Evolutionary conservation across 2,113 vertebrate species (phyloP).

Genomic region (Numida meleagris): DNA sequence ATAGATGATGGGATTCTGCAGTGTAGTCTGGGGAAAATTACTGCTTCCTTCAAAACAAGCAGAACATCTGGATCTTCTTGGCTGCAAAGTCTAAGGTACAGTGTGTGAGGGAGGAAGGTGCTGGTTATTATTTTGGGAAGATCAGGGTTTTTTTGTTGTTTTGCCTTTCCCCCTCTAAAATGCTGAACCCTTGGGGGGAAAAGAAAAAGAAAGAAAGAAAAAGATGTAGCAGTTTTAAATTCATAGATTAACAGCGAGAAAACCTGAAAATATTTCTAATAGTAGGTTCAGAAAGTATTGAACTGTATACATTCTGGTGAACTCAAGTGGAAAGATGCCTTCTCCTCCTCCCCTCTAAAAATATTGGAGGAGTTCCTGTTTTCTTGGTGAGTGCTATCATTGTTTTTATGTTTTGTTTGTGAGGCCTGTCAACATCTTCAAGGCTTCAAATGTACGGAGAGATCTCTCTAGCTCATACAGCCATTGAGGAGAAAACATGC

Average conservation of each 20-base stretch:
- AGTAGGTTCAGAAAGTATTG: neutral
- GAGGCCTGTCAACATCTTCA: conserved; percentile 23
- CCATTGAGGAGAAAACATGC: conserved; percentile 10
- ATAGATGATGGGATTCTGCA: neutral
- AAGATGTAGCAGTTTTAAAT: neutral
- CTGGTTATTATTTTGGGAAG: neutral
- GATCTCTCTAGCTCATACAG: neutral
- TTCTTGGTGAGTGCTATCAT: neutral
- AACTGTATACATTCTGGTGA: conserved; percentile 9
- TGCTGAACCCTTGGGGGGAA: neutral
- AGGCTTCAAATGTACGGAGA: conserved; percentile 4
- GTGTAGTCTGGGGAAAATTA: neutral
- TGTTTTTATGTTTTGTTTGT: conserved; percentile 11
- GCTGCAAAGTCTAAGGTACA: neutral
- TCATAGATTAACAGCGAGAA: neutral
- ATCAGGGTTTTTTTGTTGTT: neutral
- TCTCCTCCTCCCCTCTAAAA: conserved; percentile 31
- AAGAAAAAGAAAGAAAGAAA: neutral
- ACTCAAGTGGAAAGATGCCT: conserved; percentile 14
- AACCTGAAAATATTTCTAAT: conserved; percentile 1
- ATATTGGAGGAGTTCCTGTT: conserved; percentile 18
- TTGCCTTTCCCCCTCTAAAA: neutral
- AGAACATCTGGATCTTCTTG: neutral
- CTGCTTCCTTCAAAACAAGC: neutral
- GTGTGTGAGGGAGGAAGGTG: no score